Percentiles rank a stretch among this genome's conserved stretches.
Conservation (phyloP, 2,888 invertebrate genomes). For the Rutpela maculata region DNA sequence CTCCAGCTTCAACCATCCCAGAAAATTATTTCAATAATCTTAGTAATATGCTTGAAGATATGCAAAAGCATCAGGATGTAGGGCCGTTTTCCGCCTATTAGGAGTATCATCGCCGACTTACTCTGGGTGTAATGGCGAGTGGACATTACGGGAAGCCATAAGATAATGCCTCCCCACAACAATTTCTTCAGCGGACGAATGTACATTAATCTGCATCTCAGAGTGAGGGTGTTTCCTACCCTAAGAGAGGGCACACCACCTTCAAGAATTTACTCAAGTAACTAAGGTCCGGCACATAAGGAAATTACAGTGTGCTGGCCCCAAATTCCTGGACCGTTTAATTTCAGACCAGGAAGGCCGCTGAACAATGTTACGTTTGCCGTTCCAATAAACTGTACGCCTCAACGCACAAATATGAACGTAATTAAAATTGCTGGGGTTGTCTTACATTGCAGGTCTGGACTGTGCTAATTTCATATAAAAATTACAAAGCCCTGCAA, state of each 20-base stretch:
- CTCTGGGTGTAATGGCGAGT: slow-evolving; percentile 52
- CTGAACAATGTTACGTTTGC: slow-evolving; percentile 56
- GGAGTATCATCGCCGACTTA: slow-evolving; percentile 45
- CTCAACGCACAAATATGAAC: slow-evolving; percentile 59
- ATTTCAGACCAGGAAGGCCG: slow-evolving; percentile 65
- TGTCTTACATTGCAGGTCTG: slow-evolving; percentile 47
- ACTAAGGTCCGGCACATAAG: slow-evolving; percentile 68
- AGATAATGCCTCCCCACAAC: slow-evolving; percentile 65
- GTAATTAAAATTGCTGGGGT: slow-evolving; percentile 57
- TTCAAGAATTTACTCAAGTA: slow-evolving; percentile 58
- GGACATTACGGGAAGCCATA: slow-evolving; percentile 56
- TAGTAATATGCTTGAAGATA: slow-evolving; percentile 60
- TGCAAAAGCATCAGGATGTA: slow-evolving; percentile 55
- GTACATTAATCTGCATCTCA: slow-evolving; percentile 73
- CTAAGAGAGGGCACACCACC: slow-evolving; percentile 66
- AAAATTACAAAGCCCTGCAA: slow-evolving; percentile 7
- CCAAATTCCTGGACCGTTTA: slow-evolving; percentile 73
- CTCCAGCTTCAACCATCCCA: slow-evolving; percentile 36
- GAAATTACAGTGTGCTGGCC: slow-evolving; percentile 67
- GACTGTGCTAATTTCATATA: background rate
- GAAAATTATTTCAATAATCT: slow-evolving; percentile 62
- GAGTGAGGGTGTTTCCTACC: slow-evolving; percentile 64
- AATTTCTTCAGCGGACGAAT: slow-evolving; percentile 73
- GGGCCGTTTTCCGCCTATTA: slow-evolving; percentile 67
- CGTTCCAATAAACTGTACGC: slow-evolving; percentile 54